Evolutionary conservation across 2,113 vertebrate genomes (phyloP).

Genomic region (Lichenostomus cassidix): DNA sequence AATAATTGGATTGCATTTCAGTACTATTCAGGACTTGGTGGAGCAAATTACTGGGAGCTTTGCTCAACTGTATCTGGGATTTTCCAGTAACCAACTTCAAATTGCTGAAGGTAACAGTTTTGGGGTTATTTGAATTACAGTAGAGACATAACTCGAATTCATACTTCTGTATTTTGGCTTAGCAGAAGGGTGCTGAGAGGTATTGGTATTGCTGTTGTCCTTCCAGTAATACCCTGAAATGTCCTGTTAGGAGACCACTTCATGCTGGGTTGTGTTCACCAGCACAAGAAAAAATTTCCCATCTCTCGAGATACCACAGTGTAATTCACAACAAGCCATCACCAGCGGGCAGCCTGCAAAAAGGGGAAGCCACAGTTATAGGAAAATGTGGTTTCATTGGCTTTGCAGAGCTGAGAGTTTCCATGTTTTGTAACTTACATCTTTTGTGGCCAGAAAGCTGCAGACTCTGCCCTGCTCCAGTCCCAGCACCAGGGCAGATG

Average conservation of each 20-base stretch:
- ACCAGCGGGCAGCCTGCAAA: background rate
- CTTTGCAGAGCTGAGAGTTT: constrained; percentile 56
- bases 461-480: background rate
- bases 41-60: background rate
- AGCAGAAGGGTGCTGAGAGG: background rate
- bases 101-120: background rate
- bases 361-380: constrained; percentile 38
- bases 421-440: constrained; percentile 13
- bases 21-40: background rate
- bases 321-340: background rate
- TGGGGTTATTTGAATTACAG: background rate
- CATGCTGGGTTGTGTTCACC: background rate
- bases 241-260: background rate
- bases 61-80: background rate
- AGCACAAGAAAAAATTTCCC: constrained; percentile 4
- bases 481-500: background rate
- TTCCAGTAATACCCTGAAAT: background rate
- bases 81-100: background rate
- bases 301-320: background rate
- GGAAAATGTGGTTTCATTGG: constrained; percentile 53
- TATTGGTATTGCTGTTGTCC: background rate
- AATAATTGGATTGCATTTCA: background rate
- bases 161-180: background rate
- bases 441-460: background rate
- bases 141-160: background rate